These are phyloP conservation scores for Cheilosia vernalis DNA, from an alignment of 2,888 invertebrate species.

Conservation along the genomic window DNA sequence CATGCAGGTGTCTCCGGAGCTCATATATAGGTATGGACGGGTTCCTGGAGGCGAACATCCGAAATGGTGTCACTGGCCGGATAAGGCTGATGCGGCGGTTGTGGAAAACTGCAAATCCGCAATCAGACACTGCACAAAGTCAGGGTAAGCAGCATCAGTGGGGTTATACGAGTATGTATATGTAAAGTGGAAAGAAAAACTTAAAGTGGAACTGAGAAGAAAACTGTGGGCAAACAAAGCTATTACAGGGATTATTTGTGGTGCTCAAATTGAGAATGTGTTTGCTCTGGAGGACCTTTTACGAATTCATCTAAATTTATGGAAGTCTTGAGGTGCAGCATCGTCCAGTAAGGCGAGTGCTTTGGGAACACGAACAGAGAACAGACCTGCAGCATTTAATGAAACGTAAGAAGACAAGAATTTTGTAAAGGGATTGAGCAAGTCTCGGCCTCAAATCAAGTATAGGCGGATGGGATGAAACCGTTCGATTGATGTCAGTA, in stretches of 20 bases:
- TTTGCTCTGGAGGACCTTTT: slow-evolving; percentile 52
- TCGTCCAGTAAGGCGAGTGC: too few relatives aligned
- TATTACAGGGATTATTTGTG: slow-evolving; percentile 63
- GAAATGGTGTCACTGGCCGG: slow-evolving; percentile 70
- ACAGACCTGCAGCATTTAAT: slow-evolving; percentile 9
- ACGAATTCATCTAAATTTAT: slow-evolving; percentile 15
- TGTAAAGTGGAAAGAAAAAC: background rate
- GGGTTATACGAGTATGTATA: background rate
- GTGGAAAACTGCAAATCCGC: slow-evolving; percentile 80
- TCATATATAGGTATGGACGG: background rate
- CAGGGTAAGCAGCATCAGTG: background rate
- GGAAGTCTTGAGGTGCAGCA: background rate
- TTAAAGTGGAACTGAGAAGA: slow-evolving; percentile 22
- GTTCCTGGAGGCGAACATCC: slow-evolving; percentile 31
- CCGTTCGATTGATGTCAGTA: too few relatives aligned
- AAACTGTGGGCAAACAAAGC: slow-evolving; percentile 55
- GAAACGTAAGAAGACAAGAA: background rate
- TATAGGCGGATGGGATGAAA: too few relatives aligned
- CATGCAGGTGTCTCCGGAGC: slow-evolving; percentile 57
- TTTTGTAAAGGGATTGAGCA: too few relatives aligned
- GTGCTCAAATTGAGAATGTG: slow-evolving; percentile 35
- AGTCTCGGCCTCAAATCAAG: too few relatives aligned
- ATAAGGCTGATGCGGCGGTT: slow-evolving; percentile 38
- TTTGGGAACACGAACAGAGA: background rate
- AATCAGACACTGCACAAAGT: slow-evolving; percentile 80